Conservation (phyloP, 2,797 vertebrate genomes). For the Anabacerthia variegaticeps region DNA sequence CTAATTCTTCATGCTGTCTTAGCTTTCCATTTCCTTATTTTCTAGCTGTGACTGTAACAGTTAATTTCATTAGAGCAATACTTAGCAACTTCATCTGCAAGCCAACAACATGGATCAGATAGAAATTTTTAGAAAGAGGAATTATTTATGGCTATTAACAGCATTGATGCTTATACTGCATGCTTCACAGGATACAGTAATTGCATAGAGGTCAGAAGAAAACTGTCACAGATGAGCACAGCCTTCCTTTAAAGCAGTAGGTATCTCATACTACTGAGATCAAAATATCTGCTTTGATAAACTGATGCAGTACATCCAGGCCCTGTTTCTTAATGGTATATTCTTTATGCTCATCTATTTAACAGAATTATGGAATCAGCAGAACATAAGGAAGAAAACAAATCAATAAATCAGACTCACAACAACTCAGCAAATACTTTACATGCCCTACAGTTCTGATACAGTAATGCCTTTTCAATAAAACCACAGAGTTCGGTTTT, state of each 20-base stretch:
- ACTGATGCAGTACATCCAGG: background rate
- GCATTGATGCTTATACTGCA: background rate
- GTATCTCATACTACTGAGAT: background rate
- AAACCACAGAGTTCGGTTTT: background rate
- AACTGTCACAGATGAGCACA: background rate
- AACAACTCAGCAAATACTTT: background rate
- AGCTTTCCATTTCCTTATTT: background rate
- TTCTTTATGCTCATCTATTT: background rate
- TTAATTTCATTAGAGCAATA: conserved; percentile 14
- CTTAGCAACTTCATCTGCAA: conserved; percentile 25
- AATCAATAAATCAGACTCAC: background rate
- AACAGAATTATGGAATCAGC: background rate
- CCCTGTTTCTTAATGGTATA: background rate
- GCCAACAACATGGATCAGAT: background rate
- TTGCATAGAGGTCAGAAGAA: conserved; percentile 9
- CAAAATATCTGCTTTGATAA: background rate
- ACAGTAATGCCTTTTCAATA: background rate
- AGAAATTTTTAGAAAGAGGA: background rate
- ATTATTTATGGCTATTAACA: conserved; percentile 25
- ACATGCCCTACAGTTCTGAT: background rate
- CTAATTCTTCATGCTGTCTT: background rate
- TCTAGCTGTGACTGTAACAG: background rate
- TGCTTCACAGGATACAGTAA: background rate
- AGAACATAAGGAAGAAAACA: background rate
- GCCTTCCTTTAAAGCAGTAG: background rate